Evolutionary conservation across 2,113 vertebrate genomes (phyloP).

Genomic region (Trematocara variabile): DNA sequence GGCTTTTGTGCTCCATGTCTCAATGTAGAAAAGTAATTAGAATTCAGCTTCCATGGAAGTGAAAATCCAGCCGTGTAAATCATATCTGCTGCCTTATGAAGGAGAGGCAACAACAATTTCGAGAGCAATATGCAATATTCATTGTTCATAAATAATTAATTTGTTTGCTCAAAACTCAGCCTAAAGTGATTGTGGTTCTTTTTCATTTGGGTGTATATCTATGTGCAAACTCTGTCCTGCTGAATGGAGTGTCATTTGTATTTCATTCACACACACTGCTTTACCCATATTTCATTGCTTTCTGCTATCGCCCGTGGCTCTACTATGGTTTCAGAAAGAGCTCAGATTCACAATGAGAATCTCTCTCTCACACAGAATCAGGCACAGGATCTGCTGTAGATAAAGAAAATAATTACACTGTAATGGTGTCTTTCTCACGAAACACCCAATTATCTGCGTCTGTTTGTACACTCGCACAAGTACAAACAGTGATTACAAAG

Average conservation of each 20-base stretch:
- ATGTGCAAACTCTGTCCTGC: slow-evolving; percentile 15
- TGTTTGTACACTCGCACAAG: slow-evolving; percentile 11
- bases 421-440: slow-evolving; percentile 39
- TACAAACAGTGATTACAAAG: slow-evolving; percentile 36
- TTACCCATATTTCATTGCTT: slow-evolving; percentile 48
- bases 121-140: slow-evolving; percentile 72
- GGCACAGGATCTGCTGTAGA: slow-evolving; percentile 3
- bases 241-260: slow-evolving; percentile 45
- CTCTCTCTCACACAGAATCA: not conserved
- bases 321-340: slow-evolving; percentile 5
- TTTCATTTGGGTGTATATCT: slow-evolving; percentile 55
- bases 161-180: slow-evolving; percentile 66
- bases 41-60: slow-evolving; percentile 39
- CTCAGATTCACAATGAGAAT: slow-evolving; percentile 23
- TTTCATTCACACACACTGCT: slow-evolving; percentile 22
- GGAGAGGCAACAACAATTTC: slow-evolving; percentile 63
- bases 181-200: slow-evolving; percentile 64
- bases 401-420: slow-evolving; percentile 43
- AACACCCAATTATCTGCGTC: slow-evolving; percentile 48
- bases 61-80: slow-evolving; percentile 60
- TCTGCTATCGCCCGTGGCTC: slow-evolving; percentile 19
- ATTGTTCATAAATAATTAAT: slow-evolving; percentile 71
- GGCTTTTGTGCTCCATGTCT: not conserved
- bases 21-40: slow-evolving; percentile 34
- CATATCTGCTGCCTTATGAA: slow-evolving; percentile 59